These are phyloP conservation scores for Tetanocera ferruginea DNA, from an alignment of 2,888 invertebrate genomes.

Conservation along the genomic window DNA sequence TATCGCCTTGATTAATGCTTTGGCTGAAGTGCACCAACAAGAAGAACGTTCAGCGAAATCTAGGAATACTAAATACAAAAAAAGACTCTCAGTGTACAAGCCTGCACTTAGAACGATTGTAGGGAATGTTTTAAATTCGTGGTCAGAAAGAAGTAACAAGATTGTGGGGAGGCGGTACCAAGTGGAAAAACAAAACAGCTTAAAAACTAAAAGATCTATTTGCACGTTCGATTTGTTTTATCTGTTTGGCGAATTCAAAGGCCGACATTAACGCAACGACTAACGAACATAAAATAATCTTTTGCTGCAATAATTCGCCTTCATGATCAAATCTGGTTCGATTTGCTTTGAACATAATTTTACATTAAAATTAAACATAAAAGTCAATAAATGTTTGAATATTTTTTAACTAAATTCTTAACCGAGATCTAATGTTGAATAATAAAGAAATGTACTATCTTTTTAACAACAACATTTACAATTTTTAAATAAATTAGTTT, in stretches of 20 bases:
- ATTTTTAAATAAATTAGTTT: no score
- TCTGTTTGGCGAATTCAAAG: not conserved
- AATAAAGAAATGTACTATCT: no score
- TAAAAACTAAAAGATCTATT: slow-evolving; percentile 32
- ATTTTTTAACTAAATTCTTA: no score
- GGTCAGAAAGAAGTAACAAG: slow-evolving; percentile 5
- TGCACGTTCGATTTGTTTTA: slow-evolving; percentile 33
- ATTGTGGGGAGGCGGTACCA: not conserved
- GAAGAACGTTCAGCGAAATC: not conserved
- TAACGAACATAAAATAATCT: slow-evolving; percentile 9
- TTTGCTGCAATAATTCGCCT: not conserved
- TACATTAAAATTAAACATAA: not conserved
- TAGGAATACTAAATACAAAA: not conserved
- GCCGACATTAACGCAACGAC: slow-evolving; percentile 1
- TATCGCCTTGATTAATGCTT: slow-evolving; percentile 36
- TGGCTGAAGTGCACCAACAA: not conserved
- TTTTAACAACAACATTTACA: no score
- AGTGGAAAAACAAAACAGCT: not conserved
- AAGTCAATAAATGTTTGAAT: no score
- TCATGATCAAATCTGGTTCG: slow-evolving; percentile 15
- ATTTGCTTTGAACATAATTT: slow-evolving; percentile 4
- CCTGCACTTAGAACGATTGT: not conserved
- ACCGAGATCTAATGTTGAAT: no score
- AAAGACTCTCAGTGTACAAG: not conserved
- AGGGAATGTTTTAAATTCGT: not conserved